Base-by-base conservation (phyloP, 1,140 invertebrate species). In the Acromyrmex heyeri region DNA sequence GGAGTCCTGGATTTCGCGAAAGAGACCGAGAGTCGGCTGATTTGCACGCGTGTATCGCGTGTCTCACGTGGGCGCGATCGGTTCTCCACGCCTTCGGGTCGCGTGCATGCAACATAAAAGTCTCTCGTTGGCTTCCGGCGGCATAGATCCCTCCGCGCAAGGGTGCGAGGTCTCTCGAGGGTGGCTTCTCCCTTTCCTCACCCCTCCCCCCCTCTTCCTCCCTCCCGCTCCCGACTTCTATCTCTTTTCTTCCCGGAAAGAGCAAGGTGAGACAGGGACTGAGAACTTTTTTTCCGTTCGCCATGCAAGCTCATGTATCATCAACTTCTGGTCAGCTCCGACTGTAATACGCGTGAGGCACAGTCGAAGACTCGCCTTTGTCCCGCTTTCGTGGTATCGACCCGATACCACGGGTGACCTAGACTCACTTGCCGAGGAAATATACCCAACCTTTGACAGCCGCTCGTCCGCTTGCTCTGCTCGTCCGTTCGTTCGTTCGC, bases 371-470 rank as follows among this genome's bases (percentile, higher is more conserved):
- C 89, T 89, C 88, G 86, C 86, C 88, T 90, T 90, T 90, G 89
- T 90, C 89, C 89, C 67, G 89, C 89, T 90, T 90, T 90, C 89
- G 90, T 90, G 88, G 89, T 90, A 90, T 90, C 89, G 89, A 90
- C 89, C 88, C 89, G 82, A 90, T 90, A 90, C 34, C 78, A 90
- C 89, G 89, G 86, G 57, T 90, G 89, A 90, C 89, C 89, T 90
- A 90, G 89, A 90, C 89, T 90, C 89, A 90, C 89, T 90, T 90
- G 88, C 64, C 89, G 87, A 90, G 88, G 88, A 90, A 90, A 88
- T 83, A 88, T 90, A 89, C 88, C 85, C 88, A 90, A 90, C 88
- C 88, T 90, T 90, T 90, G 88, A 90, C 88, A 90, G 88, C 81
- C 88, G 81, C 85, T 89, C 88, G 87, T 61, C 57, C 62, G 61